Percentiles rank a stretch among this genome's conserved stretches.
Evolutionary conservation across 2,797 vertebrate species (phyloP).

Genomic region (Poecilia velifera): DNA sequence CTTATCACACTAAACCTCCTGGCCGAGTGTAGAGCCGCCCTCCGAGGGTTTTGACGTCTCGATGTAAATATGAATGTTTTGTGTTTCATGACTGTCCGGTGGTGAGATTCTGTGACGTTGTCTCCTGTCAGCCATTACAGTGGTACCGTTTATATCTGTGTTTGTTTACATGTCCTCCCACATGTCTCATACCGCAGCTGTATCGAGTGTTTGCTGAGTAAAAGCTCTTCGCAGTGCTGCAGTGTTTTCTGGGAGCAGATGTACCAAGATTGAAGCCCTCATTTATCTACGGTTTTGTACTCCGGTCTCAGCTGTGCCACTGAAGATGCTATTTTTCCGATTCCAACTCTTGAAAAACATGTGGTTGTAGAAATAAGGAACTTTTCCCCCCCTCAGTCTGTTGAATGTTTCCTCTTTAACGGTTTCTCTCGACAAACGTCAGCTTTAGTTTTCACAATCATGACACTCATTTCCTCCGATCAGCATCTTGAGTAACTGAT

Average conservation of each 20-base stretch:
- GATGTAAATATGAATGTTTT: slow-evolving; percentile 61
- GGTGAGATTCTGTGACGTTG: slow-evolving; percentile 47
- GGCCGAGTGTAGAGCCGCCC: slow-evolving; percentile 14
- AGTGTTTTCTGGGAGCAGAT: slow-evolving; percentile 39
- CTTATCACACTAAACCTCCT: slow-evolving; percentile 62
- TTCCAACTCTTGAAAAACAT: slow-evolving; percentile 29
- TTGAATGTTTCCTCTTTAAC: slow-evolving; percentile 45
- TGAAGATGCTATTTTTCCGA: slow-evolving; percentile 1
- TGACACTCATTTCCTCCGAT: slow-evolving; percentile 14
- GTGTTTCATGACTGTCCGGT: slow-evolving; percentile 45
- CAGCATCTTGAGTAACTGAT: slow-evolving; percentile 11
- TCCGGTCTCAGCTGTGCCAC: slow-evolving; percentile 19
- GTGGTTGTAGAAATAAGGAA: slow-evolving; percentile 48
- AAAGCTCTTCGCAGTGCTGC: slow-evolving; percentile 23
- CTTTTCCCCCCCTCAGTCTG: slow-evolving; percentile 6
- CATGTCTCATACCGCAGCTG: background rate
- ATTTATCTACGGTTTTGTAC: slow-evolving; percentile 41
- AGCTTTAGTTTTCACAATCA: slow-evolving; percentile 18
- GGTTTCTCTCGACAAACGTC: slow-evolving; percentile 28
- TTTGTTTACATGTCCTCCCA: slow-evolving; percentile 34
- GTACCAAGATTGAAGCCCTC: slow-evolving; percentile 30
- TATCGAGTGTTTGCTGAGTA: slow-evolving; percentile 7
- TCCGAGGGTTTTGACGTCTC: slow-evolving; percentile 48
- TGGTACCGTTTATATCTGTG: slow-evolving; percentile 47
- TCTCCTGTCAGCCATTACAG: slow-evolving; percentile 51